Evolutionary conservation across 2,797 vertebrate genomes (phyloP).

Genomic region (Galagoides demidoff): DNA sequence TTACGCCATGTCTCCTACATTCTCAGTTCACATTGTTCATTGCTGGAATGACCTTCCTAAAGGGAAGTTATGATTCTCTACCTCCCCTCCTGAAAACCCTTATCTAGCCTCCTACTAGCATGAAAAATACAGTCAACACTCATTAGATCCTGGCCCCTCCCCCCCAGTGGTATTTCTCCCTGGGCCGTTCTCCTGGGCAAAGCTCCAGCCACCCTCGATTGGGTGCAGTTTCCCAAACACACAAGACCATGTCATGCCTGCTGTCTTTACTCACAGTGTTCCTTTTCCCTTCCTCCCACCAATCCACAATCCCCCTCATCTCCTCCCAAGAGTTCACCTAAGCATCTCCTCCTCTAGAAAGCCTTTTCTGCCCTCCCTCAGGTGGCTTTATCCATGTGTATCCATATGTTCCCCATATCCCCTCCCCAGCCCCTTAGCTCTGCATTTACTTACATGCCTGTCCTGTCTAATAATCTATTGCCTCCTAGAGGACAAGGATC

Average conservation of each 20-base stretch:
- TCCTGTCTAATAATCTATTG: neutral
- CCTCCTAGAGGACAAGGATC: neutral
- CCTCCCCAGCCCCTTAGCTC: neutral
- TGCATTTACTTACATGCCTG: neutral
- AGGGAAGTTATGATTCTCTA: neutral
- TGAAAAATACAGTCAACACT: slow-evolving; percentile 9
- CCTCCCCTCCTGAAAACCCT: neutral
- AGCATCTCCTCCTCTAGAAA: neutral
- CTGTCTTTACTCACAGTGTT: neutral
- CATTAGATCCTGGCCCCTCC: neutral
- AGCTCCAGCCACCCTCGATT: neutral
- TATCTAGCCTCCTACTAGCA: neutral
- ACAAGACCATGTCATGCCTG: neutral
- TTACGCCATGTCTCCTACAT: neutral
- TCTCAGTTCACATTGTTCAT: neutral
- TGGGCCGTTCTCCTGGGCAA: neutral
- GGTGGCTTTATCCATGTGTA: neutral
- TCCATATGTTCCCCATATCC: rapidly evolving
- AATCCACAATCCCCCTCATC: neutral
- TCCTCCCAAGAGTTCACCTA: neutral
- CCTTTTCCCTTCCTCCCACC: neutral
- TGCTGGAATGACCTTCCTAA: neutral
- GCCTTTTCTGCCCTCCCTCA: neutral
- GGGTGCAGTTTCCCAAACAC: neutral
- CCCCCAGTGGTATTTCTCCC: neutral